A percentile compares a stretch with the other conserved stretches of the same genome.
phyloP scores from a whole-genome alignment of 2,888 invertebrate genomes.

The Linnaemya tessellans region DNA sequence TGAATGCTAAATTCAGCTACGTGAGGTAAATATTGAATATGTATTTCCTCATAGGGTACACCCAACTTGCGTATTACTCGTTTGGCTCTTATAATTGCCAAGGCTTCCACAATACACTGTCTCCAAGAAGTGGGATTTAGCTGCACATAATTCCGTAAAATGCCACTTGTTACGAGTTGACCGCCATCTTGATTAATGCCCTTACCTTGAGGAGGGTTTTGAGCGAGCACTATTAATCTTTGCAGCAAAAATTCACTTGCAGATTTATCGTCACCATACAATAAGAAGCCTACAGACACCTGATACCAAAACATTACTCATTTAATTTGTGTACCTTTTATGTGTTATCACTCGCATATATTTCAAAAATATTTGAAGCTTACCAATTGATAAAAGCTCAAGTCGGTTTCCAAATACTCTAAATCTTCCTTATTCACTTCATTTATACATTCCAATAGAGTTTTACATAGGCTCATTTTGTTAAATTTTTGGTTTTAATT shows the following conservation, averaged over 20 bases:
- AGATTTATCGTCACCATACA: constrained; percentile 78
- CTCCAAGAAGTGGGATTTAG: constrained; percentile 82
- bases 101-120: constrained; percentile 84
- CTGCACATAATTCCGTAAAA: constrained; percentile 77
- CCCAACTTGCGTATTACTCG: constrained; percentile 82
- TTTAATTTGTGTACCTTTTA: background rate
- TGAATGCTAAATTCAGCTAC: constrained; percentile 79
- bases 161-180: constrained; percentile 43
- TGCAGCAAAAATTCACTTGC: constrained; percentile 79
- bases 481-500: background rate
- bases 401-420: constrained; percentile 82
- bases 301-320: constrained; percentile 53
- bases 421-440: constrained; percentile 79
- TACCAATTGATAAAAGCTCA: constrained; percentile 84
- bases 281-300: constrained; percentile 80
- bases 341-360: background rate
- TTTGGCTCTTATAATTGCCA: constrained; percentile 83
- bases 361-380: background rate
- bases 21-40: constrained; percentile 80
- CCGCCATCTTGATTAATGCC: constrained; percentile 20
- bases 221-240: constrained; percentile 76
- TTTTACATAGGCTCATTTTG: constrained; percentile 42
- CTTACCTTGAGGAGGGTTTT: constrained; percentile 45
- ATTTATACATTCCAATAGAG: constrained; percentile 59
- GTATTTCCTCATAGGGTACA: constrained; percentile 77